Base-by-base conservation (phyloP, 35 echinoderm and acorn worm genomes). In the Acanthaster planci region DNA sequence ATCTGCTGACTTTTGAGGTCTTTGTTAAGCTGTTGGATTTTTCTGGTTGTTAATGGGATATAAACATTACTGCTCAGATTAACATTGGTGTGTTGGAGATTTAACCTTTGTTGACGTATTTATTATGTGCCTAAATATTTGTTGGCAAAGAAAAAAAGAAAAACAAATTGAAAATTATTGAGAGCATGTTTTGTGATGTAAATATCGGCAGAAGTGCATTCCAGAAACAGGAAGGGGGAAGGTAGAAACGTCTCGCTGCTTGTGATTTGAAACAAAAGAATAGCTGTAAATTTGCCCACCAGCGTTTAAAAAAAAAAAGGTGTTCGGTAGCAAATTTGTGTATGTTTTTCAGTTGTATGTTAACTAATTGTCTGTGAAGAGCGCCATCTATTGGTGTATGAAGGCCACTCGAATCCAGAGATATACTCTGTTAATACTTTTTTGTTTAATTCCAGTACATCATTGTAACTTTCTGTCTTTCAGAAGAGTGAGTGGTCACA, bases 141-240 rank as follows among this genome's bases (percentile, higher is more conserved):
- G 64, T 31, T 72, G 64, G 64, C 64, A 16, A 72, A 72, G 30
- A 68, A 68, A 72, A 72, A 16, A 21, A 59, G 27, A 14, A 18
- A 59, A 59, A 59, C 2, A 59, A 59, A 59, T 59, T 59, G 27
- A 55, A 55, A 47, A 12, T 47, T 47, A 47, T 47, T 47, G 12
- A 72, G 64, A 72, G 64, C 64, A 26, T 72, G 64, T 26, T 72
- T 72, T 26, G 64, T 72, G 64, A 72, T 72, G 64, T 72, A 72
- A 72, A 72, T 72, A 72, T 72, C 64, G 64, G 64, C 64, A 72
- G 14, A 72, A 72, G 64, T 72, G 64, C 64, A 72, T 72, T 72
- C 64, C 64, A 67, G 8, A 67, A 15, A 67, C 12, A 68, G 29
- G 30, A 72, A 72, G 64, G 64, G 64, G 23, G 42, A 47, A 47